Conservation (phyloP, 2,113 vertebrate genomes). For the Colinus virginianus region DNA sequence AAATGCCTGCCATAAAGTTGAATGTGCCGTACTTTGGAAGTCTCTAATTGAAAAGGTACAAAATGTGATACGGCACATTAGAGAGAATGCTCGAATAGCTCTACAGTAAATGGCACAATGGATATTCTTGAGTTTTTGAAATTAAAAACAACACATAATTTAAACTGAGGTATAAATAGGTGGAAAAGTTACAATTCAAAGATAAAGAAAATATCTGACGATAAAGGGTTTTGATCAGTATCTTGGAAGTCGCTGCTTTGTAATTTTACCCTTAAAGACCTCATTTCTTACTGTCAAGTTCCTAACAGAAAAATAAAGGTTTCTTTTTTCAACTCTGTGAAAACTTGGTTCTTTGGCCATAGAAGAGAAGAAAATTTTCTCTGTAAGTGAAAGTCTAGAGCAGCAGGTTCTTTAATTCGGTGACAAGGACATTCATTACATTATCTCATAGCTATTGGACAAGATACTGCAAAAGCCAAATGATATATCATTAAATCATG, state of each 20-base stretch:
- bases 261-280: not conserved
- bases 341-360: not conserved
- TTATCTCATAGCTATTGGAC: slow-evolving; percentile 46
- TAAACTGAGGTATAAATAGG: not conserved
- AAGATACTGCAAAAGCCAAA: slow-evolving; percentile 41
- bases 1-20: not conserved
- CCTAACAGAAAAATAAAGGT: not conserved
- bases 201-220: not conserved
- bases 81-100: not conserved
- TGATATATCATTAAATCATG: slow-evolving; percentile 52
- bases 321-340: not conserved
- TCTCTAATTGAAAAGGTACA: not conserved
- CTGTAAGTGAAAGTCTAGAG: not conserved
- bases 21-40: not conserved
- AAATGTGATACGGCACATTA: not conserved
- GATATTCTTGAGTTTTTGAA: not conserved
- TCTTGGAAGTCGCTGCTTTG: not conserved
- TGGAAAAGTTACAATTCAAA: not conserved
- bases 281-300: not conserved
- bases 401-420: slow-evolving; percentile 17
- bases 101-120: not conserved
- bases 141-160: not conserved
- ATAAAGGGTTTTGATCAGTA: not conserved
- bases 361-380: not conserved
- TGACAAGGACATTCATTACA: not conserved